phyloP scores from a whole-genome alignment of 2,113 vertebrate species.

The Tiliqua scincoides region DNA sequence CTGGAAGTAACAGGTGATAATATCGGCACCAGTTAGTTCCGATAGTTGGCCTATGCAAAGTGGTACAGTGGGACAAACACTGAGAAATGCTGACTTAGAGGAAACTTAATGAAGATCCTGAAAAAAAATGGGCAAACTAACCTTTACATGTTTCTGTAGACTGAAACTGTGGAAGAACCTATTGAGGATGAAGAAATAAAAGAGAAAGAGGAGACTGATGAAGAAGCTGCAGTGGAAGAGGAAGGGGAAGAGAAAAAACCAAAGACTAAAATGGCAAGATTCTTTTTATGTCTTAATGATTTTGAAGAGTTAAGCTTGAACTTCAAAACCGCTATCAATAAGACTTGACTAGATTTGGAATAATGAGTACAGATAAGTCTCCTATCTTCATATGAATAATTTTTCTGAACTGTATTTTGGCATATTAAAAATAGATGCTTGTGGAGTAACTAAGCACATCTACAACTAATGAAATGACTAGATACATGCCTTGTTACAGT shows the following conservation, averaged over 20 bases:
- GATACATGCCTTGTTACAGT: neutral
- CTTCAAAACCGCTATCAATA: neutral
- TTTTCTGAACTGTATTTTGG: too few relatives aligned
- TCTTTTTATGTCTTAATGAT: neutral
- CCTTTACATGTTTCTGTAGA: slow-evolving; percentile 73
- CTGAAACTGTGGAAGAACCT: slow-evolving; percentile 95
- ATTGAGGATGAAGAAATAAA: slow-evolving; percentile 88
- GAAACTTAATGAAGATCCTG: neutral
- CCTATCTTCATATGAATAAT: too few relatives aligned
- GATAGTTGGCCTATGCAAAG: too few relatives aligned
- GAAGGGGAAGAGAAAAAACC: slow-evolving; percentile 96
- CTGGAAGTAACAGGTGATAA: too few relatives aligned
- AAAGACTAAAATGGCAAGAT: slow-evolving; percentile 91
- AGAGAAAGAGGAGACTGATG: slow-evolving; percentile 81
- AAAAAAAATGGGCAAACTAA: neutral
- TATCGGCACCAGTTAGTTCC: too few relatives aligned
- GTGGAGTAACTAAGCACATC: neutral
- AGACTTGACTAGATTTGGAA: neutral
- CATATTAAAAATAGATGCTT: too few relatives aligned
- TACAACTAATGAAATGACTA: neutral
- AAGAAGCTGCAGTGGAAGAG: slow-evolving; percentile 91
- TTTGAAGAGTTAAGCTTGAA: neutral
- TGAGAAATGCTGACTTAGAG: neutral
- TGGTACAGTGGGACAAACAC: too few relatives aligned
- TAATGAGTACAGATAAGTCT: neutral